Conservation (phyloP, 2,888 invertebrate species). For the Merodon equestris region DNA sequence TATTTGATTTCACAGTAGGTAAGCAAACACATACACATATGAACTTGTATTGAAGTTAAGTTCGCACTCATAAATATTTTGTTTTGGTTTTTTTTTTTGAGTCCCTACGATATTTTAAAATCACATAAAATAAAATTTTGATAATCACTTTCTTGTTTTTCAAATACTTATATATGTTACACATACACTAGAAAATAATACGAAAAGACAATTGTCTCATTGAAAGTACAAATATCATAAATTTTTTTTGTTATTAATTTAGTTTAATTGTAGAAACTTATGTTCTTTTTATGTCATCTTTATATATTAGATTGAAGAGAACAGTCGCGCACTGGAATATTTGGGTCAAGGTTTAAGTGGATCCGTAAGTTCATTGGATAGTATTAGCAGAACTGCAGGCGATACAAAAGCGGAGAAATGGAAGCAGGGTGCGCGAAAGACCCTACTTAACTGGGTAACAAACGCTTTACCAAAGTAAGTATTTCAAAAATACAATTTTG, state of each 20-base stretch:
- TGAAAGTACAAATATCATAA: too few relatives aligned
- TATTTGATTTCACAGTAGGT: background rate
- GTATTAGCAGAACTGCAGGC: slow-evolving; percentile 83
- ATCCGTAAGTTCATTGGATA: slow-evolving; percentile 90
- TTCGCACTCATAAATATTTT: too few relatives aligned
- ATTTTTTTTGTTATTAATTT: too few relatives aligned
- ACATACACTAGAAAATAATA: too few relatives aligned
- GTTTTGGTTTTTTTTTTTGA: too few relatives aligned
- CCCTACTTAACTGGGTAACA: slow-evolving; percentile 95
- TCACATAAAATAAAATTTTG: too few relatives aligned
- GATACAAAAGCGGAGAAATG: slow-evolving; percentile 83
- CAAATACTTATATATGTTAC: too few relatives aligned
- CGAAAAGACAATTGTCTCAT: too few relatives aligned
- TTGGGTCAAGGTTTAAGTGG: slow-evolving; percentile 89
- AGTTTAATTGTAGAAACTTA: background rate
- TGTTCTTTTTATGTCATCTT: background rate
- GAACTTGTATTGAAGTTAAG: too few relatives aligned
- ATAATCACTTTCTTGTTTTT: too few relatives aligned
- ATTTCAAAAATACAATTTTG: slow-evolving; percentile 4
- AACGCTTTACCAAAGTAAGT: slow-evolving; percentile 91
- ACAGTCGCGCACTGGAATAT: slow-evolving; percentile 92
- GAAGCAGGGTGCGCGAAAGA: slow-evolving; percentile 94
- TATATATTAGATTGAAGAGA: slow-evolving; percentile 91
- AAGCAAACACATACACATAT: too few relatives aligned
- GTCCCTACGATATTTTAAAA: too few relatives aligned